Conservation (phyloP, 2,113 vertebrate species). For the Paraplagusia blochii region DNA sequence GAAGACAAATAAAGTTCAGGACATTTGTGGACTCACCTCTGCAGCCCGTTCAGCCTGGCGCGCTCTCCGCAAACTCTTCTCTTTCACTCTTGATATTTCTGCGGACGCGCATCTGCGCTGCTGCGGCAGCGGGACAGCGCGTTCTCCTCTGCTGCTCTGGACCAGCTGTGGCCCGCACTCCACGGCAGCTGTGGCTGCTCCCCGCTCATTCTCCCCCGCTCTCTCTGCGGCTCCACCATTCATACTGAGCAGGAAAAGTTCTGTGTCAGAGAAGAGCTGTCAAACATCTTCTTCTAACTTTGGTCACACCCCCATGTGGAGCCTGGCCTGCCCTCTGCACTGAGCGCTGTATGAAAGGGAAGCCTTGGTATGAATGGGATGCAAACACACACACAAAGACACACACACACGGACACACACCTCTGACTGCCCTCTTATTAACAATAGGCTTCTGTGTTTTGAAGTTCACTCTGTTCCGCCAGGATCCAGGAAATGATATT, state of each 20-base stretch:
- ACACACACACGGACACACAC: not conserved
- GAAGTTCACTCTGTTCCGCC: not conserved
- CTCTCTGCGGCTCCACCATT: conserved; percentile 46
- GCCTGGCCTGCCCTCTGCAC: conserved; percentile 32
- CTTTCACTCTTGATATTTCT: conserved; percentile 37
- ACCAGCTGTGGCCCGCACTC: too few relatives aligned
- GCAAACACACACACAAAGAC: too few relatives aligned
- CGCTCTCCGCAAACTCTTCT: conserved; percentile 10
- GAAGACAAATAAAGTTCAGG: too few relatives aligned
- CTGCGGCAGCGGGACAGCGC: too few relatives aligned
- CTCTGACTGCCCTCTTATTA: not conserved
- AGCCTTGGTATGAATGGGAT: conserved; percentile 41
- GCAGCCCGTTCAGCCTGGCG: conserved; percentile 11
- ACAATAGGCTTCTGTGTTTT: conserved; percentile 4
- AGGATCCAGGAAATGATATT: not conserved
- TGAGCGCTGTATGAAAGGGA: not conserved
- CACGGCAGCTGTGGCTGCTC: not conserved
- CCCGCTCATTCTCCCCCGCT: conserved; percentile 6
- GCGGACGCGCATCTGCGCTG: not conserved
- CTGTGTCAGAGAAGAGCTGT: conserved; percentile 22
- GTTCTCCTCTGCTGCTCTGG: too few relatives aligned
- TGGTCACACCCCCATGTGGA: conserved; percentile 57
- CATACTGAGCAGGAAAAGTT: conserved; percentile 38
- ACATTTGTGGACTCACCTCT: too few relatives aligned
- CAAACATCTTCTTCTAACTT: conserved; percentile 38